Evolutionary conservation across 2,113 vertebrate species (phyloP).

Genomic region (Peromyscus californicus): DNA sequence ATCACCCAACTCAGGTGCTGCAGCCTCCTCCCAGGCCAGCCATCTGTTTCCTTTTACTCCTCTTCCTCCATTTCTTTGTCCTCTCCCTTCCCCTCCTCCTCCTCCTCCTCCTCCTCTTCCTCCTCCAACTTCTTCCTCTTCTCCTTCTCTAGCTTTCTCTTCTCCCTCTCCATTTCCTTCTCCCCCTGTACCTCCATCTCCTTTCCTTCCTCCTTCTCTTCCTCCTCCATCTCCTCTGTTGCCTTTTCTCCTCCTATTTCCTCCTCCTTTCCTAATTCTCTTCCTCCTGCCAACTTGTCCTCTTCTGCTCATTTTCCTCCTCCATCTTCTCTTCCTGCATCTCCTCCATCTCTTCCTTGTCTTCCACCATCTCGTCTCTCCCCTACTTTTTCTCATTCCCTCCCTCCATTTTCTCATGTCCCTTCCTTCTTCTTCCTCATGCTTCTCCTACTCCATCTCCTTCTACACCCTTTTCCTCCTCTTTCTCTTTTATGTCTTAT

Average conservation of each 20-base stretch:
- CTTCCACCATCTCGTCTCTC: no score
- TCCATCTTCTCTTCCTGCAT: background rate
- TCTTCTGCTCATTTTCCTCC: background rate
- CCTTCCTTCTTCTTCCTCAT: background rate
- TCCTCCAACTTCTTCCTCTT: background rate
- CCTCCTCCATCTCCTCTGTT: background rate
- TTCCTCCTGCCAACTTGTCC: background rate
- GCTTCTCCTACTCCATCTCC: background rate
- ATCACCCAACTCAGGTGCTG: background rate
- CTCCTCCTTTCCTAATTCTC: background rate
- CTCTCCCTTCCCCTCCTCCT: no score
- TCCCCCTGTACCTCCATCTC: background rate
- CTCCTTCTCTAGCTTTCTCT: no score
- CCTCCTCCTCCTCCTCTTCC: no score
- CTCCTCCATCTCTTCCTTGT: no score
- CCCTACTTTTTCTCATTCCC: no score
- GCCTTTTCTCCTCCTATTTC: no score
- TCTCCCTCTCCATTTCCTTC: background rate
- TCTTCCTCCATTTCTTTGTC: no score
- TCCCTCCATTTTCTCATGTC: background rate
- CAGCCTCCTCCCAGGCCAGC: background rate
- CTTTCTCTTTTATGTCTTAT: background rate
- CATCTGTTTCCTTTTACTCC: no score
- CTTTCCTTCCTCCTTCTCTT: background rate
- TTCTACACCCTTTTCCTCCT: background rate